Percentiles rank a stretch among this genome's conserved stretches.
phyloP scores from a whole-genome alignment of 2,797 vertebrate species.

The Dermochelys coriacea region DNA sequence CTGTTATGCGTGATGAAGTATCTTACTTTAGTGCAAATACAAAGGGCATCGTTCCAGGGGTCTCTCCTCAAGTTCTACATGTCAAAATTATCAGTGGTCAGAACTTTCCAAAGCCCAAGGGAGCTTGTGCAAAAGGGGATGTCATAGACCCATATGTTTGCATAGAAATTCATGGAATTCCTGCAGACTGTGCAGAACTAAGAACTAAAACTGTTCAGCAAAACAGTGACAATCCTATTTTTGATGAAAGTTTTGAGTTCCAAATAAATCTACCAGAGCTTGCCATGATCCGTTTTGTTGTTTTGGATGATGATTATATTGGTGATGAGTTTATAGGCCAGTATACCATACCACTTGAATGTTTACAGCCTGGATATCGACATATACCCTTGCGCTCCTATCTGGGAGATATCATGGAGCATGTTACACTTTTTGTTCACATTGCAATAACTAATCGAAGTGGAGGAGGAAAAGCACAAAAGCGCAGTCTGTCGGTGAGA shows the following conservation, averaged over 20 bases:
- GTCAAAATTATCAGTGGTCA: slow-evolving; percentile 98
- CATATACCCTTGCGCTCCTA: slow-evolving; percentile 93
- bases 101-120: slow-evolving; percentile 97
- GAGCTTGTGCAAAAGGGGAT: slow-evolving; percentile 96
- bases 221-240: slow-evolving; percentile 97
- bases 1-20: slow-evolving; percentile 95
- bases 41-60: slow-evolving; percentile 95
- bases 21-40: slow-evolving; percentile 98
- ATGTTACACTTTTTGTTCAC: slow-evolving; percentile 94
- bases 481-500: slow-evolving; percentile 91
- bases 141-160: slow-evolving; percentile 98
- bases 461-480: slow-evolving; percentile 92
- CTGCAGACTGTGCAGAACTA: slow-evolving; percentile 94
- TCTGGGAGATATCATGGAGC: slow-evolving; percentile 90
- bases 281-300: slow-evolving; percentile 95
- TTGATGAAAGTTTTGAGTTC: slow-evolving; percentile 98
- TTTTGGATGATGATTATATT: slow-evolving; percentile 97
- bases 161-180: slow-evolving; percentile 96
- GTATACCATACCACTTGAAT: slow-evolving; percentile 94
- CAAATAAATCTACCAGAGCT: slow-evolving; percentile 96
- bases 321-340: slow-evolving; percentile 99
- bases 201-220: slow-evolving; percentile 97
- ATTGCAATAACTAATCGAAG: slow-evolving; percentile 94
- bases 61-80: slow-evolving; percentile 93
- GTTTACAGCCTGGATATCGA: slow-evolving; percentile 94